Percentiles rank a stretch among this genome's conserved stretches.
Conservation (phyloP, 2,888 invertebrate genomes). For the Entomobrya proxima region DNA sequence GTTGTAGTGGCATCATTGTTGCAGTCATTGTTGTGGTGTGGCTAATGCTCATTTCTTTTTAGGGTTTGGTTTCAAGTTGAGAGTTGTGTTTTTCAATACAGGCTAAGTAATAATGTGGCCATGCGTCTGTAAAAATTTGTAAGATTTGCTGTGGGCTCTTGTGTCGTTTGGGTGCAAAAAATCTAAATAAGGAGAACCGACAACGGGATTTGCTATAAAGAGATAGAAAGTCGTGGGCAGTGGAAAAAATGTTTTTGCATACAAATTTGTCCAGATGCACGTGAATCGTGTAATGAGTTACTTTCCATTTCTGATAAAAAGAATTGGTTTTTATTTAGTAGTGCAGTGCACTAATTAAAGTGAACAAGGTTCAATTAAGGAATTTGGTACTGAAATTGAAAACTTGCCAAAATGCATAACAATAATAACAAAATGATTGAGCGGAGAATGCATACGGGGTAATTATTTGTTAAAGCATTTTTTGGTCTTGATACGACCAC, state of each 20-base stretch:
- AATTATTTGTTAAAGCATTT: conserved; percentile 9
- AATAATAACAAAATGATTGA: conserved; percentile 40
- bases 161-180: neutral
- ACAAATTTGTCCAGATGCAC: conserved; percentile 16
- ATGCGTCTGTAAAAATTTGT: no score
- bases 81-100: neutral
- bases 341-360: neutral
- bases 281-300: neutral
- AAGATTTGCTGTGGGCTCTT: neutral
- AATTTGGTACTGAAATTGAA: neutral
- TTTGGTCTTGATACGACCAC: neutral
- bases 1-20: no score
- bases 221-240: conserved; percentile 12
- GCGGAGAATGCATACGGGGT: conserved; percentile 51
- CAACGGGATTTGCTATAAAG: neutral
- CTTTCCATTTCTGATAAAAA: conserved; percentile 2
- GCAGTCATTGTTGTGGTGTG: neutral
- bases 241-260: neutral
- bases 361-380: neutral
- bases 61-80: no score
- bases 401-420: conserved; percentile 28
- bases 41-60: neutral
- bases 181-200: conserved; percentile 17
- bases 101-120: neutral
- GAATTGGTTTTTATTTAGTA: neutral